Evolutionary conservation across 2,797 vertebrate species (phyloP).

Genomic region (Tapirus indicus): DNA sequence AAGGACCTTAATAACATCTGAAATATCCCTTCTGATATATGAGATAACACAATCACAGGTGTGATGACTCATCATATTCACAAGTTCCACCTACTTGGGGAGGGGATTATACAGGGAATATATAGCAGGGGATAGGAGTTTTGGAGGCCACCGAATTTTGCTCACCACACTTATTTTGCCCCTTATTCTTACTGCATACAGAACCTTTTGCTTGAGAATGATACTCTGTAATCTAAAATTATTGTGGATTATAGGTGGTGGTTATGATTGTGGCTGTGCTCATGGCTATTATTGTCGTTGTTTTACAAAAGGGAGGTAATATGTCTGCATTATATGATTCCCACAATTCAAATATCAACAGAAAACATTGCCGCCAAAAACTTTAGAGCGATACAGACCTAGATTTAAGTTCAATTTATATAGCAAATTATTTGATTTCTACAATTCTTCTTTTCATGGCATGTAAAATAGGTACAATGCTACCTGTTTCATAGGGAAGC

Average conservation of each 20-base stretch:
- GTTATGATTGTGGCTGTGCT: background rate
- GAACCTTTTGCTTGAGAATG: background rate
- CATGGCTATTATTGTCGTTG: background rate
- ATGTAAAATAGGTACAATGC: background rate
- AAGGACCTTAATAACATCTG: background rate
- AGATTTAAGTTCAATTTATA: background rate
- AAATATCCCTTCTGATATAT: background rate
- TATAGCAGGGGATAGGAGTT: background rate
- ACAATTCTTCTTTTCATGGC: background rate
- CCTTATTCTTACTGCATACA: background rate
- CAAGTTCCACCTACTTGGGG: background rate
- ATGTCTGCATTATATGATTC: background rate
- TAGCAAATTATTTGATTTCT: background rate
- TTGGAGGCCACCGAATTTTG: background rate
- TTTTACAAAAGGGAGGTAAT: background rate
- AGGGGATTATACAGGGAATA: background rate
- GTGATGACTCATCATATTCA: background rate
- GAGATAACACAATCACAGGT: background rate
- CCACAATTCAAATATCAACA: background rate
- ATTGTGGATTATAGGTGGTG: background rate
- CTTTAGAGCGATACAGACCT: background rate
- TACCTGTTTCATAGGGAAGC: background rate
- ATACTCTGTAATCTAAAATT: background rate
- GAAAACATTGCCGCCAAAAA: background rate
- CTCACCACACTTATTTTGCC: background rate